Percentiles rank a stretch among this genome's conserved stretches.
Conservation (phyloP, 2,888 invertebrate species). For the Notocelia uddmanniana region DNA sequence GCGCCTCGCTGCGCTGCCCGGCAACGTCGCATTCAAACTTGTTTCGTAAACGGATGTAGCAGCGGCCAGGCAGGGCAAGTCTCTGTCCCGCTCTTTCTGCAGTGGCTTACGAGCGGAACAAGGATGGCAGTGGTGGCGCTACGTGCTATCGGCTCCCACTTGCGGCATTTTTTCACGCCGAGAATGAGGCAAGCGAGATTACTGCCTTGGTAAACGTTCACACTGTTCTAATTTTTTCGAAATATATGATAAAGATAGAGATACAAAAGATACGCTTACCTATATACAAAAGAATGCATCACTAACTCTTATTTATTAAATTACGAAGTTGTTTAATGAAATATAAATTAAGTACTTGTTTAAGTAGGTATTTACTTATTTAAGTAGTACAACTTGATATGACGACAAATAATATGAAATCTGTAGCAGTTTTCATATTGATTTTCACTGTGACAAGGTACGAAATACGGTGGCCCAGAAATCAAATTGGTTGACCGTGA, state of each 20-base stretch:
- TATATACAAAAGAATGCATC: not conserved
- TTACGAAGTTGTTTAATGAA: too few relatives aligned
- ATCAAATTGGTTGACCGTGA: too few relatives aligned
- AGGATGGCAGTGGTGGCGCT: slow-evolving; percentile 82
- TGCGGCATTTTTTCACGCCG: slow-evolving; percentile 88
- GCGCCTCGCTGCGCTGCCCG: slow-evolving; percentile 78
- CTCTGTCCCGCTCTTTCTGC: slow-evolving; percentile 64
- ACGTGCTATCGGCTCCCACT: slow-evolving; percentile 87
- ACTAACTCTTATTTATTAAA: not conserved
- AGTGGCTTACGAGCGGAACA: slow-evolving; percentile 56
- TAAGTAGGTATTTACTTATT: too few relatives aligned
- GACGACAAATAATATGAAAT: too few relatives aligned
- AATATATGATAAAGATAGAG: too few relatives aligned
- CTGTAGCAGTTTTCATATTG: too few relatives aligned
- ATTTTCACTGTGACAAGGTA: too few relatives aligned
- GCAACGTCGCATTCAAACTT: slow-evolving; percentile 88
- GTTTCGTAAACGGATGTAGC: slow-evolving; percentile 91
- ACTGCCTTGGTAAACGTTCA: slow-evolving; percentile 79
- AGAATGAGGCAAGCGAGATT: slow-evolving; percentile 89
- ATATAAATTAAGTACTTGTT: too few relatives aligned
- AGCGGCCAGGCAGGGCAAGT: slow-evolving; percentile 80
- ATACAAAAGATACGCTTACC: too few relatives aligned
- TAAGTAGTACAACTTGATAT: too few relatives aligned
- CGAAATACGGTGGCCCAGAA: too few relatives aligned
- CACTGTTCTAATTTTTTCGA: slow-evolving; percentile 54